Conservation (phyloP, 2,888 invertebrate species). For the Ectemnius cavifrons region DNA sequence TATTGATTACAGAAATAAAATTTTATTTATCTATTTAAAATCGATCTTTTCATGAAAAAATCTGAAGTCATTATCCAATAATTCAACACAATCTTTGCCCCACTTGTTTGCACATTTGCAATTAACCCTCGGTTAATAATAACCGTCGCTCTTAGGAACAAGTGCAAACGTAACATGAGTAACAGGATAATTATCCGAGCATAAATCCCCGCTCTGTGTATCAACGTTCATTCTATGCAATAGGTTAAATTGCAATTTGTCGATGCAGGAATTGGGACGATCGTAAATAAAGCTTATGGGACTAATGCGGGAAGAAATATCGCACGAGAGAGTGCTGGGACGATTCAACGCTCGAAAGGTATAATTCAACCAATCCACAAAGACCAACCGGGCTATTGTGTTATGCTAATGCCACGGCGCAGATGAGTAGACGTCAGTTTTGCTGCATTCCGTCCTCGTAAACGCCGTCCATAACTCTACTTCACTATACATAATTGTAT, state of each 20-base stretch:
- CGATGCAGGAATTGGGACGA: constrained; percentile 12
- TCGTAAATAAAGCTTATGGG: constrained; percentile 14
- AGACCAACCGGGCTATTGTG: constrained; percentile 5
- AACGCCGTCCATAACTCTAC: not conserved
- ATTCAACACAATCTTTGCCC: no score
- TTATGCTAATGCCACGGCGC: not conserved
- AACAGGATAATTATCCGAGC: constrained; percentile 21
- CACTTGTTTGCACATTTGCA: no score
- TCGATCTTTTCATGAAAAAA: no score
- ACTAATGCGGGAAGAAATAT: not conserved
- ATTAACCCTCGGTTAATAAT: no score
- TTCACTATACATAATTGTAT: no score
- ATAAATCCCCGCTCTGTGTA: not conserved
- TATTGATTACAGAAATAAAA: no score
- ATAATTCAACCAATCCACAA: constrained; percentile 14
- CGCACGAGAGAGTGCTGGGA: not conserved
- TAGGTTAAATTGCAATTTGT: constrained; percentile 9
- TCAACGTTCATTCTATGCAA: not conserved
- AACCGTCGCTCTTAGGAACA: not conserved
- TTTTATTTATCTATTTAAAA: no score
- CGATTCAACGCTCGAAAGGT: not conserved
- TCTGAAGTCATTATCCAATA: no score
- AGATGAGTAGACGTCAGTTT: not conserved
- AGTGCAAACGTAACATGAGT: constrained; percentile 14
- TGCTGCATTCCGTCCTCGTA: constrained; percentile 7